Percentiles rank a stretch among this genome's conserved stretches.
These are phyloP conservation scores for Rhyacichthys aspro DNA, from an alignment of 2,797 vertebrate genomes.

Conservation along the genomic window DNA sequence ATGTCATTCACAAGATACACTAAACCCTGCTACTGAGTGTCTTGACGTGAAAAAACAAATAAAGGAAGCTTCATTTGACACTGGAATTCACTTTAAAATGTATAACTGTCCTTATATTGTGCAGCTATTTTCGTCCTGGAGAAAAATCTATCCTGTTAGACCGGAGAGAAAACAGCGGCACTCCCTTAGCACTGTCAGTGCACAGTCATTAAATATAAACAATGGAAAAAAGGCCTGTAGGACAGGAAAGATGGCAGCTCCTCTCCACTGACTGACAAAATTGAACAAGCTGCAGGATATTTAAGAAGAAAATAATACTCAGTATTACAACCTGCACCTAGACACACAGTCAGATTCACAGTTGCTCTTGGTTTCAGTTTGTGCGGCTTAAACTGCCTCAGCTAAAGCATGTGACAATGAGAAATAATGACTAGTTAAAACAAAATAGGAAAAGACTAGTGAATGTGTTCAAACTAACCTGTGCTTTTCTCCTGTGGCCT, in stretches of 20 bases:
- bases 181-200: constrained; percentile 49
- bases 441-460: neutral
- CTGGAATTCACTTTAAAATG: constrained; percentile 9
- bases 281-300: constrained; percentile 60
- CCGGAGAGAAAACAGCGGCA: constrained; percentile 59
- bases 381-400: constrained; percentile 12
- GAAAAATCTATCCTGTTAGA: constrained; percentile 52
- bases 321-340: constrained; percentile 33
- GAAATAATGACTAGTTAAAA: neutral
- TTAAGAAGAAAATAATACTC: constrained; percentile 65
- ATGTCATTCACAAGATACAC: constrained; percentile 37
- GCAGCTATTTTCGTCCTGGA: constrained; percentile 35
- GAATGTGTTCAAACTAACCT: constrained; percentile 68
- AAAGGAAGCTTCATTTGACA: constrained; percentile 5
- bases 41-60: constrained; percentile 16
- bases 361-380: constrained; percentile 41
- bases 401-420: neutral
- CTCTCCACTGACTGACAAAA: constrained; percentile 45
- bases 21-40: constrained; percentile 16
- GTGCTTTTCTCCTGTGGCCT: constrained; percentile 80
- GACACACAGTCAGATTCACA: constrained; percentile 35
- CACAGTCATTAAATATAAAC: constrained; percentile 78
- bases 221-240: constrained; percentile 74
- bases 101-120: constrained; percentile 21
- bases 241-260: constrained; percentile 71